These are phyloP conservation scores for Chrysogorgia sp. DNA, from an alignment of 92 coral and sea anemone genomes.

Conservation along the genomic window DNA sequence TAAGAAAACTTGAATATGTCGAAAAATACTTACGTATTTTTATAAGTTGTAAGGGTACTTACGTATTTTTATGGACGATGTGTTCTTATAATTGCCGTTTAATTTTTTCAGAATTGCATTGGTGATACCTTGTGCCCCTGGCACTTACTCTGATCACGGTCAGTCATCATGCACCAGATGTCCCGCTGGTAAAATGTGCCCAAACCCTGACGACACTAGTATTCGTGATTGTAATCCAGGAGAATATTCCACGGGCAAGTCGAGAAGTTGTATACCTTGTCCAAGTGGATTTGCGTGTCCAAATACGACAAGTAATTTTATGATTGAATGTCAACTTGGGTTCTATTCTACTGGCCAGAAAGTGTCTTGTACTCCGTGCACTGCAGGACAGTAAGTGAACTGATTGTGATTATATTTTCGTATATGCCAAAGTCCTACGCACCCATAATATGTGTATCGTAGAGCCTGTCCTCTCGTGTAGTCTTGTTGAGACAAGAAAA, in stretches of 20 bases:
- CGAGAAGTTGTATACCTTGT: conserved; percentile 71
- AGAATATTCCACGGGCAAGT: conserved; percentile 77
- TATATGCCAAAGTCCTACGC: not conserved
- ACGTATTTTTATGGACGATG: not conserved
- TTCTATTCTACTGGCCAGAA: conserved; percentile 70
- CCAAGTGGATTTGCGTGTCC: conserved; percentile 96
- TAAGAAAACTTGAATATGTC: no score
- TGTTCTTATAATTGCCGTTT: not conserved
- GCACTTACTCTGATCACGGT: conserved; percentile 67
- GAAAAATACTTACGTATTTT: not conserved
- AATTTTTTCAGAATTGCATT: conserved; percentile 61
- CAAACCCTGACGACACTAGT: conserved; percentile 52
- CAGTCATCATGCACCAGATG: conserved; percentile 69
- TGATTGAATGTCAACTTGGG: conserved; percentile 76
- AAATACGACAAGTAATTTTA: conserved; percentile 73
- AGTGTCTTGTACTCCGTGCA: conserved; percentile 73
- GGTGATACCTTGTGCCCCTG: conserved; percentile 71
- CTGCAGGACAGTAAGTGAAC: conserved; percentile 87
- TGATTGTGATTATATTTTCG: not conserved
- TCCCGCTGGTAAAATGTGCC: conserved; percentile 88
- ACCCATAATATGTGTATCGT: no score
- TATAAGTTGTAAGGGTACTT: not conserved
- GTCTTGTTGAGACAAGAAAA: no score
- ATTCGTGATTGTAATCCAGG: conserved; percentile 78
- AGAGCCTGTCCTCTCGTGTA: no score